A percentile compares a stretch with the other conserved stretches of the same genome.
Conservation (phyloP, 1,140 invertebrate species). For the Lordiphosa mommai region DNA sequence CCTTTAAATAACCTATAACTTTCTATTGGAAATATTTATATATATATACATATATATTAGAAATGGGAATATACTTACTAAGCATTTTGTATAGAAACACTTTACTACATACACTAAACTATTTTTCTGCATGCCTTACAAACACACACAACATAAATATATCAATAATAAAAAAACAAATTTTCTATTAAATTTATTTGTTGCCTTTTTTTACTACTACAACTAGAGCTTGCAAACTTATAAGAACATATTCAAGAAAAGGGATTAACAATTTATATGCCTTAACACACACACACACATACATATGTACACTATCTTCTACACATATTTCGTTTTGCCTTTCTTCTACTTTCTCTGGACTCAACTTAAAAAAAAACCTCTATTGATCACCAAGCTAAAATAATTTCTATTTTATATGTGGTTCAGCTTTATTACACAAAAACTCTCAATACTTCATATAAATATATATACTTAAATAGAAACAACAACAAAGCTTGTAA, state of each 20-base stretch:
- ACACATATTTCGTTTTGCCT: conserved; percentile 20
- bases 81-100: not conserved
- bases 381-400: conserved; percentile 75
- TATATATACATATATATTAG: conserved; percentile 2
- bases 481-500: conserved; percentile 16
- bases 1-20: too few relatives aligned
- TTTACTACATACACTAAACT: not conserved
- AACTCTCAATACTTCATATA: not conserved
- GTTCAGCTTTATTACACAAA: conserved; percentile 70
- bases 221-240: conserved; percentile 1
- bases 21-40: too few relatives aligned
- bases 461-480: conserved; percentile 18
- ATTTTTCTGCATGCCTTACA: conserved; percentile 10
- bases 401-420: conserved; percentile 79
- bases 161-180: not conserved
- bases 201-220: not conserved
- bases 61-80: too few relatives aligned
- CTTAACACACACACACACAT: not conserved
- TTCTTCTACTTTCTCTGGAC: conserved; percentile 26
- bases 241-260: not conserved
- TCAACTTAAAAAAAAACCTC: conserved; percentile 11
- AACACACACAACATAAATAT: conserved; percentile 4
- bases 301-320: not conserved
- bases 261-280: not conserved
- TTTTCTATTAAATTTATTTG: conserved; percentile 9